Base-by-base conservation (phyloP, 2,888 invertebrate genomes). In the Sturmia bella region DNA sequence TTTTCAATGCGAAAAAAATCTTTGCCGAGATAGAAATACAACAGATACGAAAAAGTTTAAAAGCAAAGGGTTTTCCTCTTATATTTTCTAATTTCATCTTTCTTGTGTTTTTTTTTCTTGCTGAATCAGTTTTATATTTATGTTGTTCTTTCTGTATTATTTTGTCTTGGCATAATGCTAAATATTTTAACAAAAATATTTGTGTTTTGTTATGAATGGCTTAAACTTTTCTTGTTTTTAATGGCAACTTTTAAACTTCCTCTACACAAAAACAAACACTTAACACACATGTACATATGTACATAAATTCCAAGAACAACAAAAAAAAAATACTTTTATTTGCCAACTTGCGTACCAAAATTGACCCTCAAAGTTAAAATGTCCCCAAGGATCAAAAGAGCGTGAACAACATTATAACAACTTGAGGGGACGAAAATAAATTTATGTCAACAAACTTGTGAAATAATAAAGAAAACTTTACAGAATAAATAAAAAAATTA, bases 361-460 rank as follows among this genome's bases (percentile, higher is more conserved):
- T 80, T 80, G 76, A 76, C 80, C 76, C 76, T 72, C 45, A 80
- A 80, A 72, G 66, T 45, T 59, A 61, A 76, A 80, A 68, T 80
- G 76, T 80, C 80, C 66, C 80, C 54, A 66, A 75, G 72, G 80
- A 61, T 54, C 70, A 64, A 3, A 57, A 15, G 27, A 64, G 69
- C 52, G 52, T 52, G 41, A 59, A 52, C 54, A 75, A 59, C 13
- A 52, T 19, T 37, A 7, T 37, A 61, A 27, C 45, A 63, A 9
- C 48, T 12, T n/a, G 32, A 32, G 27, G 19, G 9, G 24, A 37
- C 0, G 39, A 27, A 27, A 11, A 57, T 13, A 68, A 43, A 61
- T 27, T 52, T 48, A 21, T 72, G 50, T 64, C 68, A 75, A 74
- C 66, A 80, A 43, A 52, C 39, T 41, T 63, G 48, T 37, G 21